A percentile compares a stretch with the other conserved stretches of the same genome.
These are phyloP conservation scores for Esox masquinongy DNA, from an alignment of 2,797 vertebrate genomes.

Conservation along the genomic window DNA sequence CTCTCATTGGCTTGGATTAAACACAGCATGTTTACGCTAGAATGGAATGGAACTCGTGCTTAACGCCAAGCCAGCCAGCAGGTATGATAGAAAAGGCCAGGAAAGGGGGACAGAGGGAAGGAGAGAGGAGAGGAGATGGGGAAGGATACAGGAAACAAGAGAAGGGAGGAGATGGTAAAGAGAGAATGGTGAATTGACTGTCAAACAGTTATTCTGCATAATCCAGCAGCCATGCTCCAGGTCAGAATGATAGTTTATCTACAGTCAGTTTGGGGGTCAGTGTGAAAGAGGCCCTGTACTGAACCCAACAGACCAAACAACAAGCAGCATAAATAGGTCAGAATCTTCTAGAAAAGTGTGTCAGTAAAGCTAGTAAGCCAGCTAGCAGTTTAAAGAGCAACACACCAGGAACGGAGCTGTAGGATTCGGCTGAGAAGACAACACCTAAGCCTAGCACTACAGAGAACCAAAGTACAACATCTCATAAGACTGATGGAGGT, in stretches of 20 bases:
- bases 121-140: not conserved
- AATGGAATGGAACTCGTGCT: not conserved
- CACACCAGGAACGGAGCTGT: not conserved
- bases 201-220: not conserved
- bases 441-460: not conserved
- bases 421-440: not conserved
- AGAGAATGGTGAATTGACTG: not conserved
- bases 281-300: conserved; percentile 12
- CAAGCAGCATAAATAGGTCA: conserved; percentile 37
- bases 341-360: conserved; percentile 39
- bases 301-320: conserved; percentile 27
- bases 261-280: not conserved
- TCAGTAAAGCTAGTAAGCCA: conserved; percentile 24
- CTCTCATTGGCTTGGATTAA: not conserved
- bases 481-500: not conserved
- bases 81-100: not conserved
- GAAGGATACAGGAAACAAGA: not conserved
- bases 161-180: not conserved
- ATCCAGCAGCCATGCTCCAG: not conserved
- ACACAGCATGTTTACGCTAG: not conserved
- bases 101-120: not conserved
- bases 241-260: not conserved
- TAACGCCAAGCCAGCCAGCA: not conserved
- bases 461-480: not conserved
- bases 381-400: conserved; percentile 11